These are phyloP conservation scores for Bombus terrestris DNA, from an alignment of 1,140 invertebrate genomes.

Conservation along the genomic window DNA sequence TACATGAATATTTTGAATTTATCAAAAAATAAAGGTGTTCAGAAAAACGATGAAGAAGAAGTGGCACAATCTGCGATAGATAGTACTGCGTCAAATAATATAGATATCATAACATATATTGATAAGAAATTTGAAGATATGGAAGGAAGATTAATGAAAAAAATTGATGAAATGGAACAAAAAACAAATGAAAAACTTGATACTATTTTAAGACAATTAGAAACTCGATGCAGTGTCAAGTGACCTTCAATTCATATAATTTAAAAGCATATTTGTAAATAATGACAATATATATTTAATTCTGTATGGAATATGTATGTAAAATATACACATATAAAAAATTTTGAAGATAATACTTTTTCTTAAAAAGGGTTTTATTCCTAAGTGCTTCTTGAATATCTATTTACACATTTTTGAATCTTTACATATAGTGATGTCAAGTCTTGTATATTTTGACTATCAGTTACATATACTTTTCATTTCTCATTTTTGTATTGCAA, in stretches of 20 bases:
- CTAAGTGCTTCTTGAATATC: not conserved
- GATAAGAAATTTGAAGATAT: conserved; percentile 77
- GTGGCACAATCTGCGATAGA: conserved; percentile 27
- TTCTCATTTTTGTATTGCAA: conserved; percentile 14
- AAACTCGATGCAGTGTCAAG: conserved; percentile 34
- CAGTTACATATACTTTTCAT: not conserved
- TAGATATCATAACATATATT: conserved; percentile 70
- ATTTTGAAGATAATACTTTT: conserved; percentile 27
- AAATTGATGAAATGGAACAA: conserved; percentile 72
- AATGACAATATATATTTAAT: conserved; percentile 31
- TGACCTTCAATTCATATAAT: conserved; percentile 25
- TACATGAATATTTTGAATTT: conserved; percentile 48
- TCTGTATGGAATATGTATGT: not conserved
- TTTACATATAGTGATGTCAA: not conserved
- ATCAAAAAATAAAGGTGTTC: conserved; percentile 32
- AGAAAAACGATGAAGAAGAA: conserved; percentile 30
- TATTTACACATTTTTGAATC: not conserved
- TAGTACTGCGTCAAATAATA: conserved; percentile 14
- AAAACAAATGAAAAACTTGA: conserved; percentile 76
- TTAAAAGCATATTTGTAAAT: conserved; percentile 17
- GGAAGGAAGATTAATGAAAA: conserved; percentile 73
- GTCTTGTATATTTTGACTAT: conserved; percentile 17
- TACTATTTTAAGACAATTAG: conserved; percentile 66
- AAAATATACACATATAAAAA: not conserved
- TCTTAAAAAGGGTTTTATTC: not conserved